Percentiles rank a stretch among this genome's conserved stretches.
Evolutionary conservation across 92 coral and sea anemone species (phyloP).

Genomic region (Muricea muricata): DNA sequence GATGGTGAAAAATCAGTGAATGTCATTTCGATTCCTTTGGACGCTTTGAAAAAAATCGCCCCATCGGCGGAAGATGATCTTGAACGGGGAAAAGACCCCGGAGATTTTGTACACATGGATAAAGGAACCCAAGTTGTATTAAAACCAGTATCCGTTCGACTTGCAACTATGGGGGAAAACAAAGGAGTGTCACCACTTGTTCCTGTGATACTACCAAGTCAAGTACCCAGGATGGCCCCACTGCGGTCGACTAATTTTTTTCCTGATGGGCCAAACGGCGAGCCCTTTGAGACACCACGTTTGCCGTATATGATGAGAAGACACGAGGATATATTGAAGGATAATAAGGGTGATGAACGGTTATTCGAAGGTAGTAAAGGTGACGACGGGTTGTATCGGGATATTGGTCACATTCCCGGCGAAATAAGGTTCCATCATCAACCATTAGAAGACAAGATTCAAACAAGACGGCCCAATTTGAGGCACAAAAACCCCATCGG

Average conservation of each 20-base stretch:
- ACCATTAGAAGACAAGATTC: neutral
- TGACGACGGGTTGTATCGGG: constrained; percentile 31
- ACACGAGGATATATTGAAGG: constrained; percentile 7
- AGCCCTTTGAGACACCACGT: neutral
- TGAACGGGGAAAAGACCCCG: neutral
- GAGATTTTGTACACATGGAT: neutral
- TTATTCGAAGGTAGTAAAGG: constrained; percentile 8
- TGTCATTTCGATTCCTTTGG: constrained; percentile 34
- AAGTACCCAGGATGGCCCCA: neutral
- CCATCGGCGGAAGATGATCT: neutral
- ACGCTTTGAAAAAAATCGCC: constrained; percentile 29
- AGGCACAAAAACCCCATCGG: constrained; percentile 17
- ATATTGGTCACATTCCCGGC: constrained; percentile 43
- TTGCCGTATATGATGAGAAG: neutral
- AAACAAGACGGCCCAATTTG: neutral
- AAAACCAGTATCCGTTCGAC: neutral
- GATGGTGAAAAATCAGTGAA: constrained; percentile 34
- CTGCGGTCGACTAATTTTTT: neutral
- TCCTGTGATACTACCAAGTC: neutral
- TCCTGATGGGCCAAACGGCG: neutral
- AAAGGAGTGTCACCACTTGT: neutral
- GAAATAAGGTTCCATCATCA: neutral
- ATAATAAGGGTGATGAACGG: constrained; percentile 14
- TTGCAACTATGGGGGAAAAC: neutral
- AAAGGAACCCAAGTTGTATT: neutral